Evolutionary conservation across 2,797 vertebrate species (phyloP).

Genomic region (Crenichthys baileyi): DNA sequence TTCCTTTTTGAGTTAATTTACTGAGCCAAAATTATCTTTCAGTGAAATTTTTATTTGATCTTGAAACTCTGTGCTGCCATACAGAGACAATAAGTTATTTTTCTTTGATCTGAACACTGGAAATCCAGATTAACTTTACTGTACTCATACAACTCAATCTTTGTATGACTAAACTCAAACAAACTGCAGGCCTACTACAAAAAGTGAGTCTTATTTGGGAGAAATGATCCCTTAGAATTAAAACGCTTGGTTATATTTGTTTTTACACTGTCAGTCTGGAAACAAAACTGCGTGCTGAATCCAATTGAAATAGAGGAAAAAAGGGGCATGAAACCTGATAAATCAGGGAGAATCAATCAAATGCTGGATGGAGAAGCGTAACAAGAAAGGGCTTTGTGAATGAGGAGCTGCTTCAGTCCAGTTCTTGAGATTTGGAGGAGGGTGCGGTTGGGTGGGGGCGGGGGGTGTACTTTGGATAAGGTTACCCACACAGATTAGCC

Average conservation of each 20-base stretch:
- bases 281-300: constrained; percentile 16
- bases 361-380: constrained; percentile 39
- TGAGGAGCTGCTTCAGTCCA: constrained; percentile 57
- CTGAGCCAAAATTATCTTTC: background rate
- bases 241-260: background rate
- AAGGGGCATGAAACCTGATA: constrained; percentile 15
- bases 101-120: background rate
- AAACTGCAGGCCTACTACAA: fast-evolving
- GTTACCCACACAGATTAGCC: constrained; percentile 78
- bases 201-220: background rate
- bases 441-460: constrained; percentile 9
- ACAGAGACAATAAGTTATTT: background rate
- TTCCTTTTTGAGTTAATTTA: background rate
- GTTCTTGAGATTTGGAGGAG: constrained; percentile 49
- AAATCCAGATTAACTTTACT: background rate
- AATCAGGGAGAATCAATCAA: constrained; percentile 43
- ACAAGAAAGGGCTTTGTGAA: constrained; percentile 66
- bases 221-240: constrained; percentile 11
- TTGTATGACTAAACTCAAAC: background rate
- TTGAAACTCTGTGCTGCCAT: background rate
- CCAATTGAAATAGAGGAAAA: constrained; percentile 8
- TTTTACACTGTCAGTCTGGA: constrained; percentile 6
- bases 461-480: constrained; percentile 69
- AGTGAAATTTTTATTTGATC: background rate
- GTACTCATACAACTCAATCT: background rate